These are phyloP conservation scores for Andrena camellia DNA, from an alignment of 2,888 invertebrate genomes.

Conservation along the genomic window DNA sequence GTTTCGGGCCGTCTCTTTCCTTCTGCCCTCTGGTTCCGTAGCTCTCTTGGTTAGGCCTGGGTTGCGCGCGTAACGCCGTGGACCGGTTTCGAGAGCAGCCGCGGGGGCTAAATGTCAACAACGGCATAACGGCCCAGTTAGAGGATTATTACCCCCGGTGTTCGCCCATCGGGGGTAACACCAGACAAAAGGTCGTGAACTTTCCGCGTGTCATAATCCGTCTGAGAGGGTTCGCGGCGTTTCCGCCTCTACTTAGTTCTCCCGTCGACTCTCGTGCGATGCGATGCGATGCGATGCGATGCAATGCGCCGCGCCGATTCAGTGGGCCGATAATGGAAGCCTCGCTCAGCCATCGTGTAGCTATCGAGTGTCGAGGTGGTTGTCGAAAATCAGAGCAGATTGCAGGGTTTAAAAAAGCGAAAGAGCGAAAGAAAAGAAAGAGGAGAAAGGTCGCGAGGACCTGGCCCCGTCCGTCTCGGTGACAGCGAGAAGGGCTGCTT, in stretches of 20 bases:
- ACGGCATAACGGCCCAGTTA: constrained; percentile 76
- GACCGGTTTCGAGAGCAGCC: constrained; percentile 76
- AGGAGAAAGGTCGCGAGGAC: constrained; percentile 30
- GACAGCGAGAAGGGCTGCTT: constrained; percentile 5
- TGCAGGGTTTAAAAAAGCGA: neutral
- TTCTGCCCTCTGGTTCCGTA: constrained; percentile 16
- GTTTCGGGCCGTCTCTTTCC: constrained; percentile 27
- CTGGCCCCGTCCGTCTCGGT: constrained; percentile 6
- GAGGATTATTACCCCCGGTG: constrained; percentile 73
- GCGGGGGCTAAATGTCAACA: constrained; percentile 83
- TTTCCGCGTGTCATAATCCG: constrained; percentile 82
- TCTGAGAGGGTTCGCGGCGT: constrained; percentile 76
- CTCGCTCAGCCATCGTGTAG: no score
- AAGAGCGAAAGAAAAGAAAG: neutral
- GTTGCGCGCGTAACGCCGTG: constrained; percentile 59
- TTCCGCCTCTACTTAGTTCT: constrained; percentile 19
- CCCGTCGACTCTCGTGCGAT: neutral
- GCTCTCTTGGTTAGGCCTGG: constrained; percentile 7
- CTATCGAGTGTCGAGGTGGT: neutral
- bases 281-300: neutral
- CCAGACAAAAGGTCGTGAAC: constrained; percentile 83
- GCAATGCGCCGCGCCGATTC: neutral
- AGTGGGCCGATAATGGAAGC: neutral
- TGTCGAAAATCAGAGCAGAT: neutral
- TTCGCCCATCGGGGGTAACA: constrained; percentile 72